phyloP scores from a whole-genome alignment of 1,140 invertebrate genomes.

The Halictus rubicundus region DNA sequence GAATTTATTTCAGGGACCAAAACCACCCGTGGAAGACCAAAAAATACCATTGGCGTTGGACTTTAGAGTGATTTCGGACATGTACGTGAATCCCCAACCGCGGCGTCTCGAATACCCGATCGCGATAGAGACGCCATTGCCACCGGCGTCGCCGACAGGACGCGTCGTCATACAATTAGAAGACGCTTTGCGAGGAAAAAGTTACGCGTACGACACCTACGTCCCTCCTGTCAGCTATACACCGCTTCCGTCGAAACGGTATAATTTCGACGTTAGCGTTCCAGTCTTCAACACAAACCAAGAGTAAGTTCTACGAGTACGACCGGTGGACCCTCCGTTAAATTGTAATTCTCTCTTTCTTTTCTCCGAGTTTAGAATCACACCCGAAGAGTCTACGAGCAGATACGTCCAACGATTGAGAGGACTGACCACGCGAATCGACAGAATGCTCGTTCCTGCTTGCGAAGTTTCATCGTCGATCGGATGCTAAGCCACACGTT shows the following conservation, averaged over 20 bases:
- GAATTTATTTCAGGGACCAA: slow-evolving; percentile 41
- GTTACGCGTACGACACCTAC: slow-evolving; percentile 35
- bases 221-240: background rate
- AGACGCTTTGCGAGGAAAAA: slow-evolving; percentile 20
- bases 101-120: slow-evolving; percentile 36
- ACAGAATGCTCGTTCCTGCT: slow-evolving; percentile 47
- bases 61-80: slow-evolving; percentile 14
- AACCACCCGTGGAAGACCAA: background rate
- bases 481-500: background rate
- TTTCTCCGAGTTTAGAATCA: background rate
- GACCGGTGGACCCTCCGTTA: too few species aligned
- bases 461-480: slow-evolving; percentile 14
- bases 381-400: background rate
- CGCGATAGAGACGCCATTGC: slow-evolving; percentile 10
- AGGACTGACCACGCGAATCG: slow-evolving; percentile 36
- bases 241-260: background rate
- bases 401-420: slow-evolving; percentile 16
- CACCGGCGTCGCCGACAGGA: background rate
- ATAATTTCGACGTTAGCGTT: slow-evolving; percentile 30
- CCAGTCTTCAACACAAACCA: slow-evolving; percentile 1
- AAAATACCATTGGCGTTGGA: slow-evolving; percentile 1
- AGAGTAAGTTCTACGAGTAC: slow-evolving; percentile 28
- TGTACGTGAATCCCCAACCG: background rate
- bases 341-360: too few species aligned
- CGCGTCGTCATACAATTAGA: background rate